These are phyloP conservation scores for Lepas anatifera DNA, from an alignment of 2,888 invertebrate genomes.

Conservation along the genomic window DNA sequence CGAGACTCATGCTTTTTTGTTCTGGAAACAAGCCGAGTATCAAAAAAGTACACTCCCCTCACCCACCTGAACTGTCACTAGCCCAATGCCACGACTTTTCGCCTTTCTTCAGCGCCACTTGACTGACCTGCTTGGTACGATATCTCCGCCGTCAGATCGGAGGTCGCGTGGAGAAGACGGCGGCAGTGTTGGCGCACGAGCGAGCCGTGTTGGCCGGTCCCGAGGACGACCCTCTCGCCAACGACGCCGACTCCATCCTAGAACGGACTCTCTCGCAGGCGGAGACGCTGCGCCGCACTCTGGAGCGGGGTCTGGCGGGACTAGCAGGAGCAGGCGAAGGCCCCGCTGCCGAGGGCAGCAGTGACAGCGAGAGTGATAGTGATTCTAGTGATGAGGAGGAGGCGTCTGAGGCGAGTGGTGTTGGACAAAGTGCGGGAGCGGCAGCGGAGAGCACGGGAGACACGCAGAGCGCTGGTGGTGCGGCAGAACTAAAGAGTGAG, in stretches of 20 bases:
- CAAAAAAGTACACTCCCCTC: too few species aligned
- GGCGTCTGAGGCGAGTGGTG: neutral
- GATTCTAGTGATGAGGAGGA: neutral
- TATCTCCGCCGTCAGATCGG: neutral
- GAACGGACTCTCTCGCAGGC: constrained; percentile 22
- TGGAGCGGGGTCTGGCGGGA: too few species aligned
- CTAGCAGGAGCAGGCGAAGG: too few species aligned
- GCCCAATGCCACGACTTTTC: too few species aligned
- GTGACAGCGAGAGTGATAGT: neutral
- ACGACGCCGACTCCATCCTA: constrained; percentile 22
- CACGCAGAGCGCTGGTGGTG: neutral
- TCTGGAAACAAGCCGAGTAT: too few species aligned
- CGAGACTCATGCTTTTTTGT: too few species aligned
- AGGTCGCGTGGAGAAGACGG: neutral
- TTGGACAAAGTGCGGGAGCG: too few species aligned
- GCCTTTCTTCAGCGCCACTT: too few species aligned
- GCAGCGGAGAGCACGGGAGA: too few species aligned
- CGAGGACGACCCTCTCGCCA: constrained; percentile 21
- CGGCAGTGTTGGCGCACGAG: constrained; percentile 5
- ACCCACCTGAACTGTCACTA: too few species aligned
- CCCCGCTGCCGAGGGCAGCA: too few species aligned
- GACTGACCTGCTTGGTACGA: too few species aligned
- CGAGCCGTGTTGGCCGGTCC: constrained; percentile 22
- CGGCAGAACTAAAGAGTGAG: neutral
- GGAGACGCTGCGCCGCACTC: constrained; percentile 9